Base-by-base conservation (phyloP, 2,888 invertebrate species). In the Rambutsinella grinnellia region DNA sequence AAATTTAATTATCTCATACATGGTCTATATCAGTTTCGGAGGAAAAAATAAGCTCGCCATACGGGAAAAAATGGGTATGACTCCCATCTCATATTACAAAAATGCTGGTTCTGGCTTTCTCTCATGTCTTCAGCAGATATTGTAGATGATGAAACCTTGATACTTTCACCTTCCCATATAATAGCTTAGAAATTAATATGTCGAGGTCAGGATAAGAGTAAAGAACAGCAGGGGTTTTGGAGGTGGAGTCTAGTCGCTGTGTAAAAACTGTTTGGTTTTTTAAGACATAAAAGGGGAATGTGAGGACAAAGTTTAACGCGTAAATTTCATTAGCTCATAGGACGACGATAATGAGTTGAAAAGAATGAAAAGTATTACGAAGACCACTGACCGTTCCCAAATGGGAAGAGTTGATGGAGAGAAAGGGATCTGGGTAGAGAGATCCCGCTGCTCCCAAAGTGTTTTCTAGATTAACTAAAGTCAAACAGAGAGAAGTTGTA, bases 301-400 rank as follows among this genome's bases (percentile, higher is more conserved):
- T n/a, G n/a, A n/a, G n/a, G n/a, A n/a, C n/a, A n/a, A n/a, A n/a
- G 54, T 72, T 66, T 61, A 54, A 60, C 66, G 60, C 66, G 46
- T 46, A 67, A 74, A 74, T 66, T 74, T 74, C 74, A 74, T 74
- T 74, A 74, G 66, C 5, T 13, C 36, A 13, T 36, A 13, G 36
- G 36, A 8, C n/a, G n/a, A 68, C 63, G 57, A 57, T 58, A 36
- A 36, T 36, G 36, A 13, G n/a, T n/a, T 36, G 36, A 36, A 70
- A 46, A 47, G 47, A 46, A 23, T 24, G 46, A n/a, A n/a, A n/a
- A n/a, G n/a, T n/a, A n/a, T n/a, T n/a, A n/a, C n/a, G n/a, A n/a
- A n/a, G 74, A 74, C 74, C 74, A 21, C 74, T 74, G 74, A 61
- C 74, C 66, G 74, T 54, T 60, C 56, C 28, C 19, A 61, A 66